Conservation (phyloP, 64 coral and sea anemone genomes). For the Platygyra sinensis region DNA sequence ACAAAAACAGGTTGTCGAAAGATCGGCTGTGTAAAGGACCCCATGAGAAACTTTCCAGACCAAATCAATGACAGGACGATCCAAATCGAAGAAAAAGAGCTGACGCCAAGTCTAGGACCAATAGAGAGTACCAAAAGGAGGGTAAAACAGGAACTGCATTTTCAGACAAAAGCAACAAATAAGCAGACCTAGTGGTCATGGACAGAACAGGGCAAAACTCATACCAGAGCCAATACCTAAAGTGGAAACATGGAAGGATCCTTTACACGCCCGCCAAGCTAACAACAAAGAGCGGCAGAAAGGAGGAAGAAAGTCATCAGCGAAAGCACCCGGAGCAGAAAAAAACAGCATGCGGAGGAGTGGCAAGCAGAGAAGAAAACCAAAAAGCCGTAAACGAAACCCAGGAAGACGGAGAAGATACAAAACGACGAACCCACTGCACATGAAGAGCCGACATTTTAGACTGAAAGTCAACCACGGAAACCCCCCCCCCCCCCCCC, state of each 20-base stretch:
- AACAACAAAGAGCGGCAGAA: not conserved
- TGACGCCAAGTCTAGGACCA: slow-evolving; percentile 8
- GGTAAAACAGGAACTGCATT: not conserved
- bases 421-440: slow-evolving; percentile 7
- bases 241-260: not conserved
- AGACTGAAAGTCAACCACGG: not conserved
- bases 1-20: not conserved
- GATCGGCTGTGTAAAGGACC: not conserved
- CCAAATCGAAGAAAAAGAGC: not conserved
- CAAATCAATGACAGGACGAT: slow-evolving; percentile 8
- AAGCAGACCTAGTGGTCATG: too few relatives aligned
- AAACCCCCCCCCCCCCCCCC: slow-evolving; percentile 23
- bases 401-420: not conserved
- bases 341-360: not conserved
- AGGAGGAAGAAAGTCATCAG: not conserved
- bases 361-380: not conserved
- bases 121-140: not conserved
- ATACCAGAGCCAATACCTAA: too few relatives aligned
- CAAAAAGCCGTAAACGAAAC: not conserved
- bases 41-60: slow-evolving; percentile 18
- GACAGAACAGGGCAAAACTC: too few relatives aligned
- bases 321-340: not conserved
- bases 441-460: not conserved
- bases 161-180: not conserved
- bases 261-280: not conserved